A percentile compares a stretch with the other conserved stretches of the same genome.
phyloP scores from a whole-genome alignment of 2,113 vertebrate genomes.

The Aptenodytes patagonicus region DNA sequence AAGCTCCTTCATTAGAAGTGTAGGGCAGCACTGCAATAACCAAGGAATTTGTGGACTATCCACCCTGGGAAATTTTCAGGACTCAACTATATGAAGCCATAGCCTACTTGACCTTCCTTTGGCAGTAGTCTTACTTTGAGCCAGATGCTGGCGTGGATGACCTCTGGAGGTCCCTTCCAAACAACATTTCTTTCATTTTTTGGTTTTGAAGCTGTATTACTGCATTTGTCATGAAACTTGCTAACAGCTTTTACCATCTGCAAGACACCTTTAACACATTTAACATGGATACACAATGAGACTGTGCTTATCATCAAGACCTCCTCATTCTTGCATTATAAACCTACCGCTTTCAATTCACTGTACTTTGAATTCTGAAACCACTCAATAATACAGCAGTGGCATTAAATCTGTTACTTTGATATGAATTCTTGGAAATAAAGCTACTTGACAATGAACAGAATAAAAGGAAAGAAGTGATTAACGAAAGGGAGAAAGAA shows the following conservation, averaged over 20 bases:
- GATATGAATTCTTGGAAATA: constrained; percentile 26
- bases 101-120: background rate
- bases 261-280: background rate
- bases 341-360: background rate
- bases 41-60: background rate
- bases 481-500: background rate
- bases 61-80: background rate
- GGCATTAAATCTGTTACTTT: constrained; percentile 20
- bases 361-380: constrained; percentile 28
- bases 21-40: background rate
- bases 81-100: background rate
- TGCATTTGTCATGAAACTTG: background rate
- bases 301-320: background rate
- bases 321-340: background rate
- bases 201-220: background rate
- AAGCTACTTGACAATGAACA: background rate
- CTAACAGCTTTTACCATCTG: background rate
- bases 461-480: background rate
- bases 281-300: background rate
- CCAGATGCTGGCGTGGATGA: background rate
- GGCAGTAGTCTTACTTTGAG: background rate
- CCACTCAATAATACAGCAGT: background rate
- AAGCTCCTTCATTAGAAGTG: background rate
- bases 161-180: background rate
- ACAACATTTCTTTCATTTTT: background rate